Base-by-base conservation (phyloP, 2,113 vertebrate genomes). In the Aegypius monachus region DNA sequence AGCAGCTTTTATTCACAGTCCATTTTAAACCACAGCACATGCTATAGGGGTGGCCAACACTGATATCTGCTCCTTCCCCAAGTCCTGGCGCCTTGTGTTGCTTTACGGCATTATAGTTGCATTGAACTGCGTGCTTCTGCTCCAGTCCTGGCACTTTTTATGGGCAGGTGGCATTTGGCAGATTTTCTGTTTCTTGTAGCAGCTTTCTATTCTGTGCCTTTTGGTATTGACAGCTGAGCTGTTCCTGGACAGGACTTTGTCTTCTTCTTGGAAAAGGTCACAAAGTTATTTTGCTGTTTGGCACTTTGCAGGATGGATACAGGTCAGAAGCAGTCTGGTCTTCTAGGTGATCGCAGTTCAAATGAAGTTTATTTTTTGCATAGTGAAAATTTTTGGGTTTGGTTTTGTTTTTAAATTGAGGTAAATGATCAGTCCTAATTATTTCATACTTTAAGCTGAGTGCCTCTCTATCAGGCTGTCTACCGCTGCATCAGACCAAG, bases 151-250 rank as follows among this genome's bases (percentile, higher is more conserved):
- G 29, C 36, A 14, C 8, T 9, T 45, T 59, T 43, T 34, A 29
- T 5, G 1, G 10, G 20, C 22, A 25, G 25, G 20, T 22, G 21
- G 21, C 20, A 36, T 63, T 85, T 68, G 29, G 34, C 56, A 90
- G 48, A 27, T 20, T 72, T 63, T 40, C 11, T 40, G 13, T n/a
- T 93, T 63, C 48, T 45, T 50, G 25, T 29, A 42, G 6, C 26
- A 52, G 11, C 13, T 72, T 0, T 22, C 9, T 75, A 3, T 66
- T 34, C 16, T 2, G 1, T n/a, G 4, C 7, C 5, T 92, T 38
- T 70, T 56, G 32, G 7, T 45, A 15, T 7, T 62, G 22, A 26
- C 45, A 50, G 79, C 9, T 45, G 27, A 83, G 45, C 7, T 81
- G n/a, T 34, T 52, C 55, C 31, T 29, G 38, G 38, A 48, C 22